Evolutionary conservation across 2,888 invertebrate genomes (phyloP).

Genomic region (Watsonalla cultraria): DNA sequence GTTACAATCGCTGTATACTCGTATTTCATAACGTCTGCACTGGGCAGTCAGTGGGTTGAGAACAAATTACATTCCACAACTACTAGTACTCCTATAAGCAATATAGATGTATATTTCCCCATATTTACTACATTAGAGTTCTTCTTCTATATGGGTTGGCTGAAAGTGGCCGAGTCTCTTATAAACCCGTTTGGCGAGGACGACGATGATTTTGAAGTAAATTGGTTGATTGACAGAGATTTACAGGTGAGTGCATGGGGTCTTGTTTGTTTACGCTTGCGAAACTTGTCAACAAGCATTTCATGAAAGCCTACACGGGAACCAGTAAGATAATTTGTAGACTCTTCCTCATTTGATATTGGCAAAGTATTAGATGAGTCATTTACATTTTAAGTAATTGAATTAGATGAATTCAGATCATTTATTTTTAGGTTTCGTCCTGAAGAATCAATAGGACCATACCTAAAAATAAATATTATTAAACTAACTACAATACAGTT

Average conservation of each 20-base stretch:
- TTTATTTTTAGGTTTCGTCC: too few relatives aligned
- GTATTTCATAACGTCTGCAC: slow-evolving; percentile 91
- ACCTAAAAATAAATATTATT: too few relatives aligned
- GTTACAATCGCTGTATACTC: slow-evolving; percentile 96
- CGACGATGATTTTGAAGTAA: slow-evolving; percentile 94
- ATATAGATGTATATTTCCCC: slow-evolving; percentile 92
- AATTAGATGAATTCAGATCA: too few relatives aligned
- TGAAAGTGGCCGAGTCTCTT: slow-evolving; percentile 93
- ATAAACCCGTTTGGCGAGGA: slow-evolving; percentile 96
- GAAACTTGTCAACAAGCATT: not conserved
- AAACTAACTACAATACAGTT: too few relatives aligned
- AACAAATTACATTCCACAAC: slow-evolving; percentile 57
- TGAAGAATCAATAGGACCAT: too few relatives aligned
- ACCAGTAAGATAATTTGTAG: too few relatives aligned
- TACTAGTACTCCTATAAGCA: slow-evolving; percentile 64
- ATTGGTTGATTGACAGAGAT: slow-evolving; percentile 95
- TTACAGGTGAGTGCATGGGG: slow-evolving; percentile 79
- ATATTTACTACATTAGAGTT: slow-evolving; percentile 93
- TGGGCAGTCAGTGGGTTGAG: slow-evolving; percentile 93
- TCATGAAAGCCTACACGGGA: too few relatives aligned
- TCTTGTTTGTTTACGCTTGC: not conserved
- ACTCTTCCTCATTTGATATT: too few relatives aligned
- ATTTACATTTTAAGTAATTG: too few relatives aligned
- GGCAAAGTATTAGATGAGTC: too few relatives aligned
- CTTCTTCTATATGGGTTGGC: slow-evolving; percentile 93